Base-by-base conservation (phyloP, 1,140 invertebrate species). In the Medauroidea extradentata region DNA sequence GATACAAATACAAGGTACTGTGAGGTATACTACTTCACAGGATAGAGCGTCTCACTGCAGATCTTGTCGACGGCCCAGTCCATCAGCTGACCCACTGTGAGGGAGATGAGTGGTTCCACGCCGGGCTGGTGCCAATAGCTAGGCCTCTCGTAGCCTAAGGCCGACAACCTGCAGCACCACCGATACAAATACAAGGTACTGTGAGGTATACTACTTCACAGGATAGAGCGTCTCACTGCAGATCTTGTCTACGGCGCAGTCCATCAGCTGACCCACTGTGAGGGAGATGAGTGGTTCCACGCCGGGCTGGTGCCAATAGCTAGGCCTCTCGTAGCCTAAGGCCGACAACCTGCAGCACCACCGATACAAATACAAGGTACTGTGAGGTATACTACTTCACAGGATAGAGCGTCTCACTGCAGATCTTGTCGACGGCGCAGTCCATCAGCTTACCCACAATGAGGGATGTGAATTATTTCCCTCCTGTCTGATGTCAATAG, bases 361-460 rank as follows among this genome's bases (percentile, higher is more conserved):
- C n/a, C n/a, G n/a, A n/a, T n/a, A n/a, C n/a, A n/a, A n/a, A n/a
- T n/a, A n/a, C n/a, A n/a, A n/a, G n/a, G n/a, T n/a, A n/a, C n/a
- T n/a, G n/a, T n/a, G n/a, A n/a, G n/a, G n/a, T n/a, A n/a, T n/a
- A n/a, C n/a, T n/a, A n/a, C n/a, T n/a, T n/a, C n/a, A n/a, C n/a
- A n/a, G n/a, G n/a, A n/a, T n/a, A n/a, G n/a, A n/a, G n/a, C n/a
- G n/a, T n/a, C n/a, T n/a, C n/a, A n/a, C n/a, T n/a, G n/a, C n/a
- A n/a, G n/a, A n/a, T n/a, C n/a, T 61, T 57, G 25, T 67, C 60
- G 1, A 65, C 71, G 9, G 72, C 63, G 38, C 65, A 23, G 23
- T 74, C 68, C 5, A 78, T 34, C 7, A 75, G 25, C 43, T 74
- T 48, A 1, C 73, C 74, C 23, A 78, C 54, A 18, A 73, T 76